Evolutionary conservation across 2,888 invertebrate species (phyloP).

Genomic region (Eristalis tenax): DNA sequence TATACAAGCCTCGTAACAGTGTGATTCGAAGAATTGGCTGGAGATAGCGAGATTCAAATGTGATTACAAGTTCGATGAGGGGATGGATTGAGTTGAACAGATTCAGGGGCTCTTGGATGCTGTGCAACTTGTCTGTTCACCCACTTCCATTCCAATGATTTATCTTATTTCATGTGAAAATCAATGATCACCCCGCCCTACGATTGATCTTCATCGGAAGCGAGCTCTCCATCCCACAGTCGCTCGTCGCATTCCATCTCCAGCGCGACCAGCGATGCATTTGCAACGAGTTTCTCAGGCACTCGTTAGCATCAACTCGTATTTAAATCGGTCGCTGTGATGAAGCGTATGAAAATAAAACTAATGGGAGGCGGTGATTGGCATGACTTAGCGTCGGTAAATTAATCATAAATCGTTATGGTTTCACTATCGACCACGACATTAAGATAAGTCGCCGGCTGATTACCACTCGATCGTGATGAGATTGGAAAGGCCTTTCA

Average conservation of each 20-base stretch:
- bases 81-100: no score
- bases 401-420: not conserved
- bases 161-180: no score
- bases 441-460: not conserved
- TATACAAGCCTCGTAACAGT: no score
- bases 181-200: no score
- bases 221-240: not conserved
- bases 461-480: not conserved
- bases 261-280: not conserved
- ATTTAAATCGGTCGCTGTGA: not conserved
- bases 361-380: not conserved
- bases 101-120: no score
- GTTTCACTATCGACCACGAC: not conserved
- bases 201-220: no score
- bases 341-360: not conserved
- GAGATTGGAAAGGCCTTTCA: not conserved
- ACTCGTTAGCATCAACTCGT: not conserved
- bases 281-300: not conserved
- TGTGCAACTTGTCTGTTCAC: no score
- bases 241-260: not conserved
- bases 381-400: not conserved
- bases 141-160: no score
- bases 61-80: no score
- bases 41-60: no score
- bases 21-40: no score